Conservation (phyloP, 2,888 invertebrate genomes). For the Eupithecia dodoneata region DNA sequence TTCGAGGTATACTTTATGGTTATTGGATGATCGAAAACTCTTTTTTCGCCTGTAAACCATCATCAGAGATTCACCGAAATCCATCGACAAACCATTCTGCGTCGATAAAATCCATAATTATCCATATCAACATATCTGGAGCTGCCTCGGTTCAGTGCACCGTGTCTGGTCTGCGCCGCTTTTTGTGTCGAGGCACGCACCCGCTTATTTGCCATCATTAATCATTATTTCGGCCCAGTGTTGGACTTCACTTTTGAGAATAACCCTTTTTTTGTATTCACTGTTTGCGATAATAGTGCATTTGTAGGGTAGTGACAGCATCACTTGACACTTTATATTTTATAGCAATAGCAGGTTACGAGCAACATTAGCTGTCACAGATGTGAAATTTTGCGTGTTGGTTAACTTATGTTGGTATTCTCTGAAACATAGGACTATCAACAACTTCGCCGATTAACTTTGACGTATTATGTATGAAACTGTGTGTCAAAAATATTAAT, state of each 20-base stretch:
- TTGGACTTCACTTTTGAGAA: constrained; percentile 78
- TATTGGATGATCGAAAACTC: neutral
- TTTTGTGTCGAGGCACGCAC: constrained; percentile 74
- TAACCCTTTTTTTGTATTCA: constrained; percentile 55
- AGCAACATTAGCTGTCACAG: no score
- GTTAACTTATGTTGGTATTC: no score
- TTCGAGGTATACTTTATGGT: neutral
- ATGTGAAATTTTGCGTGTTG: no score
- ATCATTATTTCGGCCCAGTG: constrained; percentile 82
- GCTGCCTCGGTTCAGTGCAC: constrained; percentile 68
- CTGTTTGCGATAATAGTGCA: constrained; percentile 29
- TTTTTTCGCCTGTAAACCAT: neutral
- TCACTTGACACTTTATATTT: neutral
- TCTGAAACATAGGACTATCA: no score
- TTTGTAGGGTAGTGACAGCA: constrained; percentile 14
- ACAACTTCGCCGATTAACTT: no score
- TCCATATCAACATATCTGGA: constrained; percentile 39
- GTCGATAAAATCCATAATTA: constrained; percentile 34
- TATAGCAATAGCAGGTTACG: no score
- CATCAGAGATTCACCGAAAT: constrained; percentile 6
- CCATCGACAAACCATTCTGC: constrained; percentile 5
- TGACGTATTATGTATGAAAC: no score
- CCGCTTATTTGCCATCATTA: constrained; percentile 85
- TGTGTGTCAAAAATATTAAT: no score
- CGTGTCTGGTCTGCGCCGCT: constrained; percentile 54